phyloP scores from a whole-genome alignment of 2,797 vertebrate genomes.

The Pteropus rufus region DNA sequence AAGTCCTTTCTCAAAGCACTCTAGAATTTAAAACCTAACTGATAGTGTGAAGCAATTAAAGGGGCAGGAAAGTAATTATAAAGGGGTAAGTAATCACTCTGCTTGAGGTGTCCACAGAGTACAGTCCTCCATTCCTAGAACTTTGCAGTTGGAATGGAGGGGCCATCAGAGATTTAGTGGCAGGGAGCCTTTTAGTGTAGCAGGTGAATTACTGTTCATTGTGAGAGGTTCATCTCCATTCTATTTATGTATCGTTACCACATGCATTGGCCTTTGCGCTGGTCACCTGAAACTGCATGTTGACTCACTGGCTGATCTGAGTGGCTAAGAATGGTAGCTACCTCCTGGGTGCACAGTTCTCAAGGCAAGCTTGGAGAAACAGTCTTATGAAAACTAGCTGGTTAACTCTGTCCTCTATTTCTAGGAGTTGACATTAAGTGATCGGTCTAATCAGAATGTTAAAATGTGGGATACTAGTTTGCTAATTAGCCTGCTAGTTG shows the following conservation, averaged over 20 bases:
- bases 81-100: not conserved
- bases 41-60: not conserved
- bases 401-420: not conserved
- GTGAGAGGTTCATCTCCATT: not conserved
- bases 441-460: not conserved
- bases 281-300: not conserved
- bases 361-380: not conserved
- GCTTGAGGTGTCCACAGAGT: not conserved
- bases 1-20: not conserved
- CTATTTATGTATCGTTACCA: slow-evolving; percentile 47
- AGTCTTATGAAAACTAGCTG: not conserved
- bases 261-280: not conserved
- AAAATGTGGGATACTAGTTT: not conserved
- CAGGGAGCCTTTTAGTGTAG: not conserved
- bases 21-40: not conserved
- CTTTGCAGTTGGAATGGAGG: not conserved
- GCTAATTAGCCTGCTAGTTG: not conserved
- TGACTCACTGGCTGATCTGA: slow-evolving; percentile 6
- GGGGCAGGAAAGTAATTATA: too few relatives aligned
- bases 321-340: not conserved
- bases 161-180: not conserved
- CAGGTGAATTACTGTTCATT: not conserved
- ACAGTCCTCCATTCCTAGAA: not conserved
- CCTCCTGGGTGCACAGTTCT: not conserved
- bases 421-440: not conserved